phyloP scores from a whole-genome alignment of 2,113 vertebrate genomes.

The Myotis davidii region DNA sequence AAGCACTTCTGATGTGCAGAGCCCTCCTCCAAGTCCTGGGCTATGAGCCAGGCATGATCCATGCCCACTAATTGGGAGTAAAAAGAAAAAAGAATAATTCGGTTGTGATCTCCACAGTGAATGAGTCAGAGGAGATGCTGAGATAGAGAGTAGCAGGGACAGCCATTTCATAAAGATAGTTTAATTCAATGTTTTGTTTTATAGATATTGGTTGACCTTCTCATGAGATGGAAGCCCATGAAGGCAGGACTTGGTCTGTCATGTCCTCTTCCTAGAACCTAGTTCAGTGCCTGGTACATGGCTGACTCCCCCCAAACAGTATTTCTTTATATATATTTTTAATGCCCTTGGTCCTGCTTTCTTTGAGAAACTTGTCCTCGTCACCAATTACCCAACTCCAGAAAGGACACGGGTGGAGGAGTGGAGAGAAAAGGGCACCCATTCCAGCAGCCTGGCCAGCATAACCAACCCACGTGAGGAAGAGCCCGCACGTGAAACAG shows the following conservation, averaged over 20 bases:
- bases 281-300: neutral
- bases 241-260: neutral
- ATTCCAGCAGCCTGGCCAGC: neutral
- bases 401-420: neutral
- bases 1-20: neutral
- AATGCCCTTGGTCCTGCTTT: neutral
- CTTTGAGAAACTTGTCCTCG: neutral
- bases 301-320: neutral
- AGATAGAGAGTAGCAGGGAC: neutral
- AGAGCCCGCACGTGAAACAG: no score
- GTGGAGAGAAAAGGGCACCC: neutral
- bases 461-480: neutral
- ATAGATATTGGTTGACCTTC: neutral
- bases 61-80: neutral
- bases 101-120: neutral
- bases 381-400: neutral
- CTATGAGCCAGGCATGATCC: neutral
- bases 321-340: neutral
- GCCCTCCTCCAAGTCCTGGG: neutral
- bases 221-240: neutral
- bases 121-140: neutral
- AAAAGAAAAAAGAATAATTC: slow-evolving; percentile 37
- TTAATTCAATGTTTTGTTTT: neutral
- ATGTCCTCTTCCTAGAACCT: neutral
- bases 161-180: neutral